Evolutionary conservation across 2,797 vertebrate genomes (phyloP), one percentile per base, ranked within the genome.

Genomic region (Hylomyscus alleni): DNA sequence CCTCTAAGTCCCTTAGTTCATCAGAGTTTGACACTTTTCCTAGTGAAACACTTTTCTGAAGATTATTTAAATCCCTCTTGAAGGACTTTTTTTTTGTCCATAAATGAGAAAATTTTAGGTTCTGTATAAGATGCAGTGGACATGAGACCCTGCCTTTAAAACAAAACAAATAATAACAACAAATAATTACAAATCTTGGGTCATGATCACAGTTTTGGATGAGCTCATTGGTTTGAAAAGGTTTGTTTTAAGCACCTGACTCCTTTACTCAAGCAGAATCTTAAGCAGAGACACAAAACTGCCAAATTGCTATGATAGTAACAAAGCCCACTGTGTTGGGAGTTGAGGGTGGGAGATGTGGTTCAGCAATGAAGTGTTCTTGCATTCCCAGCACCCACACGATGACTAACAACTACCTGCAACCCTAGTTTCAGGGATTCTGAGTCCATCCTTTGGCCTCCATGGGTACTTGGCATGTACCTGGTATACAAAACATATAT

Each of bases 181-280:
- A 69, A 86, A 86, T 69, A 52, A 14, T 50, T 24, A 52, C 47
- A 69, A 86, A 81, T 69, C 31, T 75, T 89, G 80, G 85, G 37
- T 5, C 6, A 1, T 56, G 24, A 26, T 78, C 89, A 87, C 22
- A 77, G 87, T 67, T 90, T 67, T 88, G 13, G 65, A 37, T 56
- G 91, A 47, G 47, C 9, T 93, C 54, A 95, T 60, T 94, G 94
- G 82, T 73, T 93, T 56, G 31, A 77, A 89, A 81, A 11, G 76
- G 87, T 31, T 80, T 80, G 7, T 54, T 94, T 94, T 94, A 90
- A 78, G 85, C 75, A 93, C 7, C 60, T 24, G 10, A 80, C 14
- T 91, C 13, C 29, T 95, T 80, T 90, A 67, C 80, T 95, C 29
- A 88, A 77, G 73, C 50, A 44, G 54, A 95, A 93, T 11, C 37